phyloP scores from a whole-genome alignment of 2,113 vertebrate species.

The Alligator mississippiensis region DNA sequence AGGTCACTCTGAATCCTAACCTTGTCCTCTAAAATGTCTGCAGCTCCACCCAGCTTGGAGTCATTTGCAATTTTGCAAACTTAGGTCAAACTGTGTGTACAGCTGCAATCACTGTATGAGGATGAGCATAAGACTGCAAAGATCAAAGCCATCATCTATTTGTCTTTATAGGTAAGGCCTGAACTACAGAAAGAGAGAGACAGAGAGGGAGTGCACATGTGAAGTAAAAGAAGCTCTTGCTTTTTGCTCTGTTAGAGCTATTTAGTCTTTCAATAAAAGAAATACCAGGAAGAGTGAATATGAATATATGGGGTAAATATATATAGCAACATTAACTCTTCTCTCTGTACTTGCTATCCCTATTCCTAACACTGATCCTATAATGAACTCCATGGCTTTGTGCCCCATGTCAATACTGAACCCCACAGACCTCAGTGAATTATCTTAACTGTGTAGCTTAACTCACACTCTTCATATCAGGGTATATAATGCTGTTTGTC shows the following conservation, averaged over 20 bases:
- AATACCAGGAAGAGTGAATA: neutral
- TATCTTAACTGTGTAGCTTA: neutral
- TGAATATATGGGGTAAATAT: neutral
- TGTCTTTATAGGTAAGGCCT: neutral
- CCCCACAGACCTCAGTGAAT: neutral
- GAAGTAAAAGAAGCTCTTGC: neutral
- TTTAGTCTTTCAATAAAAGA: neutral
- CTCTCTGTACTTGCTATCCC: neutral
- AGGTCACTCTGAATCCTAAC: too few species aligned
- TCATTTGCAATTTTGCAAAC: too few species aligned
- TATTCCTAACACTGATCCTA: neutral
- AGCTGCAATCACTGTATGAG: neutral
- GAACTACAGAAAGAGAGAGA: neutral
- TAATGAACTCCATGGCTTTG: neutral
- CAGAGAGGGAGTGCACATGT: neutral
- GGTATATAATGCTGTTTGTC: neutral
- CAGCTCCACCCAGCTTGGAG: too few species aligned
- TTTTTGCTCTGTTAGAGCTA: neutral
- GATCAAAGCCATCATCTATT: neutral
- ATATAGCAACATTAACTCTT: neutral
- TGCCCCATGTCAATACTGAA: neutral
- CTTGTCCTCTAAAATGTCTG: too few species aligned
- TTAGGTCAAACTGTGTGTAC: neutral
- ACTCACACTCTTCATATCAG: neutral
- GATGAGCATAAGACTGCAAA: neutral